Conservation (phyloP, 1,140 invertebrate species). For the Neoseiulus cucumeris region DNA sequence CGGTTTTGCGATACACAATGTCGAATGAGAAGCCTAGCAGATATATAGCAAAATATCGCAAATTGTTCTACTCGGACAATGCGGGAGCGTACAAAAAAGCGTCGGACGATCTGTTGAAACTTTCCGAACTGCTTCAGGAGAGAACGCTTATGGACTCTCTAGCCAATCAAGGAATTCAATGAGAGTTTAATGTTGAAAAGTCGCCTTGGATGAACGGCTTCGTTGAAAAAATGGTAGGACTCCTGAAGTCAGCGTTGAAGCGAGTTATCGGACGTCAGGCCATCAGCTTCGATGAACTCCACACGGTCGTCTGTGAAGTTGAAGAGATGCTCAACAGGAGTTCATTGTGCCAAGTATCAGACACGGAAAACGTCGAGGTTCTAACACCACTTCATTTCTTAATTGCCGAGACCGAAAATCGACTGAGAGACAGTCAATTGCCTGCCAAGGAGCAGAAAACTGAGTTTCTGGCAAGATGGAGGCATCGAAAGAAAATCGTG, state of each 20-base stretch:
- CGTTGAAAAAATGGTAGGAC: constrained; percentile 8
- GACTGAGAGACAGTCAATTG: no score
- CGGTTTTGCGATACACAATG: no score
- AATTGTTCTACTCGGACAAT: constrained; percentile 12
- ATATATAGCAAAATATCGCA: constrained; percentile 26
- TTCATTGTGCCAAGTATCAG: neutral
- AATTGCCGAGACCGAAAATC: no score
- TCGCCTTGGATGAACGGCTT: constrained; percentile 10
- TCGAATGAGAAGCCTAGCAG: neutral
- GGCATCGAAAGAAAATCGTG: no score
- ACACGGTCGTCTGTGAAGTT: neutral
- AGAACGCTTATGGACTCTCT: neutral
- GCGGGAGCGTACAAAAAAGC: neutral
- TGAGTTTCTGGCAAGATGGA: no score
- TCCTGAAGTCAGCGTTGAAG: neutral
- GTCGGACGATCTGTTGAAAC: neutral
- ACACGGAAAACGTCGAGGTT: no score
- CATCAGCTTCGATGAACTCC: constrained; percentile 5
- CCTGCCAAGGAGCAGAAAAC: no score
- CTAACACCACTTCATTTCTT: no score
- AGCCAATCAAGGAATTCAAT: neutral
- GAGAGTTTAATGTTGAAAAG: constrained; percentile 1
- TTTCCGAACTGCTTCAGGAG: neutral
- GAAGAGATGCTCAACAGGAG: neutral
- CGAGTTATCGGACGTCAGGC: neutral